Conservation (phyloP, 2,888 invertebrate species). For the Diarsia dahlii region DNA sequence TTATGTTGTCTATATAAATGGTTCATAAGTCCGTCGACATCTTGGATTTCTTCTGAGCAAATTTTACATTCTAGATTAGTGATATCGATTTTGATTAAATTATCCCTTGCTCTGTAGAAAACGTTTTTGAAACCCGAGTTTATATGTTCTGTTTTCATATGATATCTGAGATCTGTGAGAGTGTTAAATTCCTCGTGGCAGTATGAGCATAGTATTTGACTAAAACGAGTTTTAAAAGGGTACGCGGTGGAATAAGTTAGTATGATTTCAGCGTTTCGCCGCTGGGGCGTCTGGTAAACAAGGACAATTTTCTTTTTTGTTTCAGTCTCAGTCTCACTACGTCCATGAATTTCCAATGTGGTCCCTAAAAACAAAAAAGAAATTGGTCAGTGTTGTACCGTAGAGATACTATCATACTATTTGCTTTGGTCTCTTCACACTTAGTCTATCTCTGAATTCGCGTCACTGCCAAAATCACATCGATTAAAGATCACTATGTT, state of each 20-base stretch:
- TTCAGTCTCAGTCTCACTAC: slow-evolving; percentile 81
- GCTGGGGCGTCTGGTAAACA: slow-evolving; percentile 86
- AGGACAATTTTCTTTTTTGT: slow-evolving; percentile 86
- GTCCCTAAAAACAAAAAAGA: slow-evolving; percentile 89
- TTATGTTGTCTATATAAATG: slow-evolving; percentile 83
- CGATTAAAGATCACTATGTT: too few species aligned
- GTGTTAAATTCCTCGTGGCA: slow-evolving; percentile 84
- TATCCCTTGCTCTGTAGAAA: slow-evolving; percentile 86
- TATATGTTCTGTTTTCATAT: slow-evolving; percentile 81
- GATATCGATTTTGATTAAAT: slow-evolving; percentile 86
- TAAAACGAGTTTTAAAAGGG: slow-evolving; percentile 86
- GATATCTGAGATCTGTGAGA: slow-evolving; percentile 78
- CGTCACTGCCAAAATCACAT: neutral
- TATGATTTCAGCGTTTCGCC: slow-evolving; percentile 86
- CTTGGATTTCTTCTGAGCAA: slow-evolving; percentile 77
- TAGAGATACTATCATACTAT: slow-evolving; percentile 55
- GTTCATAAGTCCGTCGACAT: slow-evolving; percentile 82
- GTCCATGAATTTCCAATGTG: slow-evolving; percentile 86
- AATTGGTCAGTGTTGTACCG: slow-evolving; percentile 84
- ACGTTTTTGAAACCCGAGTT: slow-evolving; percentile 84
- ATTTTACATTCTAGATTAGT: slow-evolving; percentile 85
- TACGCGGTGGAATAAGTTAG: slow-evolving; percentile 84
- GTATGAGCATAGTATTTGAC: slow-evolving; percentile 85
- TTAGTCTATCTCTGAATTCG: neutral
- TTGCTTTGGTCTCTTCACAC: neutral